Evolutionary conservation across 1,140 invertebrate genomes (phyloP), one percentile per base, ranked within the genome.

Genomic region (Drosophila nigrodunni): DNA sequence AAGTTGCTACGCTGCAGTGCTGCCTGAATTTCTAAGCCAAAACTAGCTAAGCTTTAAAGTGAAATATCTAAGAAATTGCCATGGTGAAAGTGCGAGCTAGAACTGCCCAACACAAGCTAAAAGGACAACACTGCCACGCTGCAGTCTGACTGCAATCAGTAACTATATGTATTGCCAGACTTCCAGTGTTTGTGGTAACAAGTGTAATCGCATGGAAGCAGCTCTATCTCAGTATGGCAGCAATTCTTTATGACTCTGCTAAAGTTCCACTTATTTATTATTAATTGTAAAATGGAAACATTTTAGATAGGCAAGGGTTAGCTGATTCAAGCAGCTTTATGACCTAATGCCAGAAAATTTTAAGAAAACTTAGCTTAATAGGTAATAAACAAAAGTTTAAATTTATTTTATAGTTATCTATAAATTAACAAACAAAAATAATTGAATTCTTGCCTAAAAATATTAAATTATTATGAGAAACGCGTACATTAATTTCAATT

Each of bases 91-190:
- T 21, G 1, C 18, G 18, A 30, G 4, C 25, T 30, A 30, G 25
- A 30, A 30, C 3, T 30, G 3, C 6, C 25, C 2, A 5, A 5
- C 25, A 30, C 3, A 30, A 30, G 25, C 25, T 30, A 30, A 30
- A 30, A 2, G 25, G 25, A 6, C 25, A 30, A 6, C 25, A 30
- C 25, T 30, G 25, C 25, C 25, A 30, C 25, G 57, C 21, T 57
- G 54, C 57, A 59, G 15, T 34, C 52, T 52, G 37, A 18, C 54
- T 58, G 70, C 62, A 73, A 73, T 73, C 70, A 73, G 62, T 39
- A 35, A 34, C 25, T 30, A 65, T 55, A 50, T 15, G 30, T 9
- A 35, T 34, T 35, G 30, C 50, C 35, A 13, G n/a, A 34, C 50
- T 34, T 4, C 50, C 35, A 54, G 50, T 54, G 13, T 54, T 54